Percentiles rank a stretch among this genome's conserved stretches.
phyloP scores from a whole-genome alignment of 1,140 invertebrate species.

The Zaprionus nigranus region DNA sequence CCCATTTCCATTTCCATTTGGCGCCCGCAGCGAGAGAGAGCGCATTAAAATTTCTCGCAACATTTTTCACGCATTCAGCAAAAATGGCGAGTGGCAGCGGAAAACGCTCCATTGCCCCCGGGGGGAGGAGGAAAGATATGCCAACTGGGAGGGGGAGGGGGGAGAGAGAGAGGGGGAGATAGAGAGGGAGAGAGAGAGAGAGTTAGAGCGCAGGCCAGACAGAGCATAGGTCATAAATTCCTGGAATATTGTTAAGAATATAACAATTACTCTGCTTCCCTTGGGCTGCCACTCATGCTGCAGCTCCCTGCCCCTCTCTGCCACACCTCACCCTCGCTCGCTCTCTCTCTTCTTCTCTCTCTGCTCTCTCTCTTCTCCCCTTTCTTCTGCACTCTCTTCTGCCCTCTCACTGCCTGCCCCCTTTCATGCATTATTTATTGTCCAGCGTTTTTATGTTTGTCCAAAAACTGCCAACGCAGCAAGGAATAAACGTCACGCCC shows the following conservation, averaged over 20 bases:
- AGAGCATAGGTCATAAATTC: constrained; percentile 69
- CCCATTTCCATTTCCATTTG: constrained; percentile 57
- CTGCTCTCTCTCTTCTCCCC: too few species aligned
- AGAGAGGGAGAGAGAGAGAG: background rate
- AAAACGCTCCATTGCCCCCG: constrained; percentile 53
- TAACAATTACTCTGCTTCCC: constrained; percentile 61
- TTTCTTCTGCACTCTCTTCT: background rate
- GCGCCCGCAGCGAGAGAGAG: constrained; percentile 74
- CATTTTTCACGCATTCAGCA: constrained; percentile 78
- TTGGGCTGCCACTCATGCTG: background rate
- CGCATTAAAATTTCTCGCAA: constrained; percentile 79
- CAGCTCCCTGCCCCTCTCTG: constrained; percentile 9
- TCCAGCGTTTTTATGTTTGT: constrained; percentile 29
- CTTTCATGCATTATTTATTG: constrained; percentile 31
- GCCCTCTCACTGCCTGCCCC: background rate
- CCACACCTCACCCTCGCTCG: background rate
- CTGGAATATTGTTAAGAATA: constrained; percentile 79
- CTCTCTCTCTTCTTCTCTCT: background rate
- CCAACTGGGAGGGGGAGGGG: constrained; percentile 4
- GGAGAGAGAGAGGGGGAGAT: background rate
- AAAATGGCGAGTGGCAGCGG: constrained; percentile 60
- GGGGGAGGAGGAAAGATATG: background rate
- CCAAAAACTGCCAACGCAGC: constrained; percentile 29
- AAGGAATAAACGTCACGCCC: constrained; percentile 25
- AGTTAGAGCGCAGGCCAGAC: constrained; percentile 16